phyloP scores from a whole-genome alignment of 2,888 invertebrate species.

The Dione juno region DNA sequence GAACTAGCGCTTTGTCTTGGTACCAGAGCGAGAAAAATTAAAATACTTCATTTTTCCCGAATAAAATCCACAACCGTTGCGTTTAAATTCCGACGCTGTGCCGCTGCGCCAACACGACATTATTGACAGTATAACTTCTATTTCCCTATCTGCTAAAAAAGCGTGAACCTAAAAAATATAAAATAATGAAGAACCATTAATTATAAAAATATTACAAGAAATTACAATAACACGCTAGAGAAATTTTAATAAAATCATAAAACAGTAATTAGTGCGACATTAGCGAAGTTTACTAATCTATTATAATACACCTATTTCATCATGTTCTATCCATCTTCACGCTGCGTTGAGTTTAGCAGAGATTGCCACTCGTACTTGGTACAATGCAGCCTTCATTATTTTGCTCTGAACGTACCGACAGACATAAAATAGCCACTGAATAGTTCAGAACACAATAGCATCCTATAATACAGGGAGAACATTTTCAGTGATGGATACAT shows the following conservation, averaged over 20 bases:
- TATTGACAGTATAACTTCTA: too few relatives aligned
- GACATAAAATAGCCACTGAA: slow-evolving; percentile 47
- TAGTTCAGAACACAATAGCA: slow-evolving; percentile 45
- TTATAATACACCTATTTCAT: slow-evolving; percentile 20
- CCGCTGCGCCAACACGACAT: too few relatives aligned
- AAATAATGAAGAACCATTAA: background rate
- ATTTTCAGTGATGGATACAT: slow-evolving; percentile 46
- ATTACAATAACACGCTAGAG: background rate
- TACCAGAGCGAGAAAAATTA: too few relatives aligned
- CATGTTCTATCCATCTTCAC: slow-evolving; percentile 29
- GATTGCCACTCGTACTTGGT: slow-evolving; percentile 52
- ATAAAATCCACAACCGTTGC: too few relatives aligned
- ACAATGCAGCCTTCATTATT: slow-evolving; percentile 65
- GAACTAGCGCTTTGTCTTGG: too few relatives aligned
- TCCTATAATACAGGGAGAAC: slow-evolving; percentile 57
- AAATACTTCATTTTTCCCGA: too few relatives aligned
- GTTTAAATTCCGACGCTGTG: too few relatives aligned
- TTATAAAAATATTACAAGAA: background rate
- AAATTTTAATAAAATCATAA: slow-evolving; percentile 11
- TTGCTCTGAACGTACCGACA: slow-evolving; percentile 50
- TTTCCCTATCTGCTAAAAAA: too few relatives aligned
- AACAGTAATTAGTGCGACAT: slow-evolving; percentile 5
- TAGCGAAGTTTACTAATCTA: slow-evolving; percentile 24
- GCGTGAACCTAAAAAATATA: too few relatives aligned
- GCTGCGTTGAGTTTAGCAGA: slow-evolving; percentile 45